A percentile compares a stretch with the other conserved stretches of the same genome.
These are phyloP conservation scores for Dolichallabes microphthalmus DNA, from an alignment of 2,113 vertebrate species.

Conservation along the genomic window DNA sequence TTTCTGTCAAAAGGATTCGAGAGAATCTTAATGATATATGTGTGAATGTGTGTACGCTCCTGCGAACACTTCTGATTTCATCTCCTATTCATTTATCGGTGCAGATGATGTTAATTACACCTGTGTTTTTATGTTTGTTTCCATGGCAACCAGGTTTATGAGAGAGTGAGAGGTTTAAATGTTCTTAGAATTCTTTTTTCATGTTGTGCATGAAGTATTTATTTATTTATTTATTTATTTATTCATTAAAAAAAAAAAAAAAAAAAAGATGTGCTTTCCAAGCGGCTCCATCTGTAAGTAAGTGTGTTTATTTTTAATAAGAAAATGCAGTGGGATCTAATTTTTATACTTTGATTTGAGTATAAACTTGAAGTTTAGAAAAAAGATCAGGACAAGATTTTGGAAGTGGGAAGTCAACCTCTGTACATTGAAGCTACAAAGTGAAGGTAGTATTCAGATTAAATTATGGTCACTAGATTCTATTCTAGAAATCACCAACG, in stretches of 20 bases:
- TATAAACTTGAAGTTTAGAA: background rate
- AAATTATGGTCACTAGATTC: too few species aligned
- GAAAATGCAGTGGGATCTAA: background rate
- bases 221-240: too few species aligned
- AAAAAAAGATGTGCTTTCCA: background rate
- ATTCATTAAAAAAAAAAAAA: too few species aligned
- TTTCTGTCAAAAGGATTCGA: background rate
- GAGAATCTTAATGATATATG: background rate
- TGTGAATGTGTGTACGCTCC: background rate
- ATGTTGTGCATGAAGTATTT: background rate
- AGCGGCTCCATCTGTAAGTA: background rate
- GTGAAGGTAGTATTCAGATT: too few species aligned
- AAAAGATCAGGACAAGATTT: background rate
- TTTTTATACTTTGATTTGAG: background rate
- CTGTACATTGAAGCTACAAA: background rate
- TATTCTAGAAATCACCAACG: too few species aligned
- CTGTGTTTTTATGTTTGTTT: constrained; percentile 39
- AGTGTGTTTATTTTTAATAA: background rate
- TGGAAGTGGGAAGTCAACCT: background rate
- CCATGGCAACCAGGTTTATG: constrained; percentile 52
- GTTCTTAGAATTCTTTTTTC: constrained; percentile 37
- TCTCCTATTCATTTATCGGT: background rate
- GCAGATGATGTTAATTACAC: constrained; percentile 26
- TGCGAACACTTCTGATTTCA: background rate
- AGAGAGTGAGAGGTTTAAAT: constrained; percentile 17